Percentiles rank a stretch among this genome's conserved stretches.
Conservation (phyloP, 2,888 invertebrate genomes). For the Hyposoter didymator region DNA sequence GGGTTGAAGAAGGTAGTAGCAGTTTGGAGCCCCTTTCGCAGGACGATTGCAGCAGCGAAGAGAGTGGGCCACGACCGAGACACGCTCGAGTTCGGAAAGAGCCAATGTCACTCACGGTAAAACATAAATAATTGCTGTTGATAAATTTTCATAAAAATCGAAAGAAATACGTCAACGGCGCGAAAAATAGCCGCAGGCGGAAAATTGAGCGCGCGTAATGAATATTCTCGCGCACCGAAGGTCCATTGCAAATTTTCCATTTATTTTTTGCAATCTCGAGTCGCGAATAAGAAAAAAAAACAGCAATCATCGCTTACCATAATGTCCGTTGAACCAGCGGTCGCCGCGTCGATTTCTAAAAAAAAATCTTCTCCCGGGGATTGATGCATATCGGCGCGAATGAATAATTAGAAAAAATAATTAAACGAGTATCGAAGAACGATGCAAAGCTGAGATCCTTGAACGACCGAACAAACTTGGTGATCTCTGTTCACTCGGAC, state of each 20-base stretch:
- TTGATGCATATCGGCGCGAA: background rate
- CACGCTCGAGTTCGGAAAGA: slow-evolving; percentile 73
- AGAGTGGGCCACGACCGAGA: slow-evolving; percentile 75
- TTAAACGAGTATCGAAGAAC: background rate
- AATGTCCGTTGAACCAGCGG: slow-evolving; percentile 37
- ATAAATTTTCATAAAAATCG: background rate
- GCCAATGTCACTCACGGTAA: slow-evolving; percentile 81
- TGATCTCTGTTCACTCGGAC: background rate
- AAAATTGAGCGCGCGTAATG: background rate
- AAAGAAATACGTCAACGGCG: background rate
- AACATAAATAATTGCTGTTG: background rate
- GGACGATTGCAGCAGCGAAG: slow-evolving; percentile 80
- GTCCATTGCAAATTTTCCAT: background rate
- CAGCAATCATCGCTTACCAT: slow-evolving; percentile 49
- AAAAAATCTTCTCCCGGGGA: slow-evolving; percentile 25
- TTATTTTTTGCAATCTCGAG: background rate
- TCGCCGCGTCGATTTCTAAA: slow-evolving; percentile 23
- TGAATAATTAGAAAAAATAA: background rate
- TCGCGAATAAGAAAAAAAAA: slow-evolving; percentile 17
- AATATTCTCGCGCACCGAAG: background rate
- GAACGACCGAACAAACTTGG: slow-evolving; percentile 48
- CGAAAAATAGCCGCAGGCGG: background rate
- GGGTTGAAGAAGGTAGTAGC: slow-evolving; percentile 76
- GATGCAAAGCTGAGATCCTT: slow-evolving; percentile 71
- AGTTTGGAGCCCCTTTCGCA: slow-evolving; percentile 79